A percentile compares a stretch with the other conserved stretches of the same genome.
These are phyloP conservation scores for Calypte anna DNA, from an alignment of 2,113 vertebrate species.

Conservation along the genomic window DNA sequence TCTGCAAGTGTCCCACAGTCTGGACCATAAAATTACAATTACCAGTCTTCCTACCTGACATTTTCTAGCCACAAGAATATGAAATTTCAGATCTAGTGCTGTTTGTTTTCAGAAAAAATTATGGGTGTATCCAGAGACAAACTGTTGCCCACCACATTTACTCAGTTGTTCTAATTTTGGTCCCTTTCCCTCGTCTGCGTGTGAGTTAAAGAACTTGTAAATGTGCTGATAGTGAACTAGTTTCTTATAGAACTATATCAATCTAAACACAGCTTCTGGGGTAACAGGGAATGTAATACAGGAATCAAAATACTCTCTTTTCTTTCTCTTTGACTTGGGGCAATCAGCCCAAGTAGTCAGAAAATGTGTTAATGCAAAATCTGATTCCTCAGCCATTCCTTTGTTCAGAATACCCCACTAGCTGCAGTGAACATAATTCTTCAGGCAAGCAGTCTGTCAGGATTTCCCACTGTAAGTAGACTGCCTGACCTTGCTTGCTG, in stretches of 20 bases:
- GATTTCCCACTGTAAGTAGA: not conserved
- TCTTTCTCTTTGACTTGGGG: not conserved
- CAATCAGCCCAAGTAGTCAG: not conserved
- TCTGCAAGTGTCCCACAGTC: not conserved
- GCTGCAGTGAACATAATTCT: not conserved
- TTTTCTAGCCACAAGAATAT: not conserved
- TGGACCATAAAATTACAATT: not conserved
- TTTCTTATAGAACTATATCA: not conserved
- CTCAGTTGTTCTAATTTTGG: not conserved
- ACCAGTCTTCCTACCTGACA: not conserved
- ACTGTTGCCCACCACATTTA: not conserved
- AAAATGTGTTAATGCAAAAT: not conserved
- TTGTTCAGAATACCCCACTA: not conserved
- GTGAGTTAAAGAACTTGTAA: not conserved
- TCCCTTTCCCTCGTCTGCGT: not conserved
- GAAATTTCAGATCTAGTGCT: not conserved
- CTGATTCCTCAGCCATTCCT: not conserved
- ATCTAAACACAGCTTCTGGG: not conserved
- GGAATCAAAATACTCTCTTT: not conserved
- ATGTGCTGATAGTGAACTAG: not conserved
- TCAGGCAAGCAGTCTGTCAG: not conserved
- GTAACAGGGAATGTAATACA: not conserved
- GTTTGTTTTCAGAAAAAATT: not conserved
- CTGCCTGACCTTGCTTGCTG: not conserved
- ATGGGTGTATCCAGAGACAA: not conserved